Evolutionary conservation across 2,888 invertebrate species (phyloP), one percentile per base, ranked within the genome.

Genomic region (Conops quadrifasciatus): DNA sequence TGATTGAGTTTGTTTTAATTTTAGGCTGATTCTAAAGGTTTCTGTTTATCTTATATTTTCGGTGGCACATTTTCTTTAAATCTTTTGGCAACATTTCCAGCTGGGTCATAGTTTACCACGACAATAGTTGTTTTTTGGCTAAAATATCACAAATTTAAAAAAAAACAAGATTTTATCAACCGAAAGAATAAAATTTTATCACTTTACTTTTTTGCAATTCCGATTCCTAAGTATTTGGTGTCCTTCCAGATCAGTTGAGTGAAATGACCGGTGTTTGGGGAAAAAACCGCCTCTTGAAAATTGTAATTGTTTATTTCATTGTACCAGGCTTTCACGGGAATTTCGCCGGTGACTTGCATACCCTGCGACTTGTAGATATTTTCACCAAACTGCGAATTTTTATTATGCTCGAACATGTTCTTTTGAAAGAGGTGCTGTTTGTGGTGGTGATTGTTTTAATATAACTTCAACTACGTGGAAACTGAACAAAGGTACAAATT

Each of bases 231-330:
- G 79, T 93, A 90, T 67, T 88, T 89, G 71, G 90, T 91, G 62
- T 89, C 90, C 77, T 91, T 91, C 94, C 95, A 95, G 28, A 95
- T 88, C 2, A 95, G 90, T 87, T 95, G 95, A 0, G 93, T 91
- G 80, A 95, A 95, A 82, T 95, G 95, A n/a, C 94, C 95, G 75
- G 92, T 90, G 73, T 88, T 89, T 72, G 88, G 88, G 9, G 87
- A 88, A 1, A 92, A 93, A 72, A 91, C 91, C 0, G 82, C 80
- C 74, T 82, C 87, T 16, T 89, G 89, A 79, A 91, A 94, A 56
- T 87, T 87, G 79, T 93, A 92, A 67, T 89, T 87, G 72, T 89
- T 88, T 43, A 93, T 91, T 85, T 94, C 94, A 64, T 89, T 88
- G 76, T 91, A 94, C 95, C 95, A 96, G 78, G 91, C 90, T 53